A percentile compares a stretch with the other conserved stretches of the same genome.
Evolutionary conservation across 2,797 vertebrate genomes (phyloP).

Genomic region (Tragopan temminckii): DNA sequence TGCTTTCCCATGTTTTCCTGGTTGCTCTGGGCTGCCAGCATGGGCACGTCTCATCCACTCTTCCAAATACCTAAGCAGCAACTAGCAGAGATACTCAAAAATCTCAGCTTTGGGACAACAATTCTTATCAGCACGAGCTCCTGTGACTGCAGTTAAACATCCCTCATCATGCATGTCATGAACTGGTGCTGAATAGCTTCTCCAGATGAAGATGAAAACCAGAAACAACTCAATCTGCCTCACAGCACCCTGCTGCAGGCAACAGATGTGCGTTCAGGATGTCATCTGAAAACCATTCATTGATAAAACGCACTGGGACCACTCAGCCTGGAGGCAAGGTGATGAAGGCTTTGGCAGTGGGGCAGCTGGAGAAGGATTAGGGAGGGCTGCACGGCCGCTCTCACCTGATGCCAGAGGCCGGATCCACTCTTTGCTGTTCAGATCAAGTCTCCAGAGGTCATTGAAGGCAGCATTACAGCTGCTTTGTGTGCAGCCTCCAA

Average conservation of each 20-base stretch:
- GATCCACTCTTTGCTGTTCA: slow-evolving; percentile 99
- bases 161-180: background rate
- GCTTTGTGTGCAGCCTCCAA: slow-evolving; percentile 98
- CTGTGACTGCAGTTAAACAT: background rate
- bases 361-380: background rate
- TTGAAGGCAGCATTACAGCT: slow-evolving; percentile 99
- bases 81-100: slow-evolving; percentile 2
- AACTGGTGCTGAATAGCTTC: background rate
- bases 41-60: slow-evolving; percentile 55
- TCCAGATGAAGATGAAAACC: background rate
- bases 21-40: slow-evolving; percentile 41
- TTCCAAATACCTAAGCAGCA: slow-evolving; percentile 65
- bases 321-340: background rate
- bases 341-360: background rate
- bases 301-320: accelerated
- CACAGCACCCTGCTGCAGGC: background rate
- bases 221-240: background rate
- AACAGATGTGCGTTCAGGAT: background rate
- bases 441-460: slow-evolving; percentile 98
- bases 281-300: background rate
- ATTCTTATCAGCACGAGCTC: background rate
- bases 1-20: slow-evolving; percentile 60
- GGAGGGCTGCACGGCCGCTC: background rate
- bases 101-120: background rate
- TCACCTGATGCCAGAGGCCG: slow-evolving; percentile 97